A percentile compares a stretch with the other conserved stretches of the same genome.
These are phyloP conservation scores for Ptychobarbus kaznakovi DNA, from an alignment of 2,797 vertebrate species.

Conservation along the genomic window DNA sequence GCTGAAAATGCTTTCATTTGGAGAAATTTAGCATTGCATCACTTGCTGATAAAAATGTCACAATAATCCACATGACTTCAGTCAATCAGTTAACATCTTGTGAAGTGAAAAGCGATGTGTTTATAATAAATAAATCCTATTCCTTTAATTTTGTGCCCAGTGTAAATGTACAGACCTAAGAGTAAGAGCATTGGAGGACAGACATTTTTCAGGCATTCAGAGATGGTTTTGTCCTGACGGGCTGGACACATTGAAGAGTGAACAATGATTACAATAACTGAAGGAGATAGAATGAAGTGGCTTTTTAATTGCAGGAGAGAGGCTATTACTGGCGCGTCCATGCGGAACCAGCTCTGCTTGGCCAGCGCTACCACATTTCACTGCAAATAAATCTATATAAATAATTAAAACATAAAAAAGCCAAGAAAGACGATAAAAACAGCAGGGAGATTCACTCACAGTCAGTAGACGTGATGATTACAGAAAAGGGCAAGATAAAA, in stretches of 20 bases:
- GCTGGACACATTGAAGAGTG: constrained; percentile 58
- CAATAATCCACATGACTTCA: not conserved
- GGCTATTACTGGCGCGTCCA: constrained; percentile 65
- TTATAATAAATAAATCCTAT: not conserved
- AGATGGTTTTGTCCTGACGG: constrained; percentile 37
- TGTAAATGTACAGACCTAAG: constrained; percentile 11
- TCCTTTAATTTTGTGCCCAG: not conserved
- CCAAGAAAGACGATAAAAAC: constrained; percentile 35
- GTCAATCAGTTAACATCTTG: not conserved
- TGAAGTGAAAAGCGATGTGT: not conserved
- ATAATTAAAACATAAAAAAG: constrained; percentile 18
- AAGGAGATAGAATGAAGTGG: constrained; percentile 66
- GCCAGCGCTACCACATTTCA: constrained; percentile 48
- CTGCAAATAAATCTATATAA: constrained; percentile 44
- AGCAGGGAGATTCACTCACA: constrained; percentile 58
- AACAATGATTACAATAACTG: constrained; percentile 60
- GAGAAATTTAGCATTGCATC: not conserved
- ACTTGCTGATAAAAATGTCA: not conserved
- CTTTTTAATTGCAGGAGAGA: constrained; percentile 72
- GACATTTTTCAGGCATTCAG: constrained; percentile 38
- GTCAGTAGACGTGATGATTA: constrained; percentile 62
- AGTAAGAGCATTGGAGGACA: constrained; percentile 30
- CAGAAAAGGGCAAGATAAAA: constrained; percentile 47
- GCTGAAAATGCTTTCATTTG: not conserved
- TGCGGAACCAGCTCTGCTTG: constrained; percentile 43